A percentile compares a stretch with the other conserved stretches of the same genome.
These are phyloP conservation scores for Fopius arisanus DNA, from an alignment of 1,140 invertebrate genomes.

Conservation along the genomic window DNA sequence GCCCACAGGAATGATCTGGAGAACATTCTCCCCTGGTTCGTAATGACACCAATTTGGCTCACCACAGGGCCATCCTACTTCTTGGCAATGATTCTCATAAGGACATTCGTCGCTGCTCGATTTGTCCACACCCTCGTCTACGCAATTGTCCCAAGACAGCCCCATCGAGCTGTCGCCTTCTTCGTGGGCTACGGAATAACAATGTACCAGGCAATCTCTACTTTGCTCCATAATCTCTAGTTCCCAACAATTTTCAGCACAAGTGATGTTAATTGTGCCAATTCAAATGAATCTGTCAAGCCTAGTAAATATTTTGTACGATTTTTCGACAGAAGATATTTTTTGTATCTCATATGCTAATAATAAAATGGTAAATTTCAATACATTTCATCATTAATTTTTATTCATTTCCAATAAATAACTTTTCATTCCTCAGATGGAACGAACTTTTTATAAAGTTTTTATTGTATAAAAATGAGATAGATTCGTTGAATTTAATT, in stretches of 20 bases:
- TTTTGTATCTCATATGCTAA: not conserved
- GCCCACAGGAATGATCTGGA: constrained; percentile 77
- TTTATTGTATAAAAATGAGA: too few relatives aligned
- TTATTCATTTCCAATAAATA: too few relatives aligned
- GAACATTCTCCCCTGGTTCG: constrained; percentile 72
- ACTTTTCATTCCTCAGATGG: too few relatives aligned
- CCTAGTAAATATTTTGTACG: constrained; percentile 33
- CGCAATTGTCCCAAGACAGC: constrained; percentile 67
- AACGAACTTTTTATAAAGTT: too few relatives aligned
- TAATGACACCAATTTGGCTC: constrained; percentile 69
- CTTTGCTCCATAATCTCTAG: constrained; percentile 56
- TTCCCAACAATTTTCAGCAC: not conserved
- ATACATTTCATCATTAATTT: not conserved
- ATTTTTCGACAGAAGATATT: not conserved
- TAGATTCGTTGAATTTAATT: too few relatives aligned
- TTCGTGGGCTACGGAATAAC: constrained; percentile 62
- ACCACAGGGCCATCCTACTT: constrained; percentile 66
- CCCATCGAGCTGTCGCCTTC: constrained; percentile 67
- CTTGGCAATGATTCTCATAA: constrained; percentile 69
- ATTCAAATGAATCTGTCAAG: not conserved
- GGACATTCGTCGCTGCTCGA: constrained; percentile 67
- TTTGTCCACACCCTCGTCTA: constrained; percentile 72
- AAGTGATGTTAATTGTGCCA: not conserved
- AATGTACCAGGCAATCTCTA: constrained; percentile 65
- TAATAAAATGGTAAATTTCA: not conserved